Base-by-base conservation (phyloP, 2,113 vertebrate genomes). In the Grus americana region DNA sequence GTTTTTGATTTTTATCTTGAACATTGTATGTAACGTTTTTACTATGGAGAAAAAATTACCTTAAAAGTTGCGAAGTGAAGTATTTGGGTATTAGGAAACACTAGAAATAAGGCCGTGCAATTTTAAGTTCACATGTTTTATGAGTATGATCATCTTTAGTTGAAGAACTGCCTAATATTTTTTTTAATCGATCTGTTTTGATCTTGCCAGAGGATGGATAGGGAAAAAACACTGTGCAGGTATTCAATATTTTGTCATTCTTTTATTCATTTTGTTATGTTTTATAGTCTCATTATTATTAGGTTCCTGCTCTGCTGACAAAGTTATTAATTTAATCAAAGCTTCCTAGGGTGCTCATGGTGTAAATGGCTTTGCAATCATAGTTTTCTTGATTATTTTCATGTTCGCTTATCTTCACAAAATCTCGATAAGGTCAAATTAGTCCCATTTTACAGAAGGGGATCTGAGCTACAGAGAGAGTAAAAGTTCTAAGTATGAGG, bases 1-100 rank as follows among this genome's bases (percentile, higher is more conserved):
- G 0, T 3, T 44, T 95, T 47, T 59, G 5, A 6, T 30, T 47
- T 67, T 82, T 38, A 11, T 44, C 3, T 52, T 36, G 30, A 24
- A 15, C 9, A 2, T 17, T 59, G 52, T n/a, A 5, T 3, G 1
- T 42, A 55, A 23, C 0, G 0, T 11, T 86, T 47, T 36, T 4
- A 2, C 5, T 46, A 3, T 26, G 29, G 34, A 44, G 54, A 57
- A 49, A 84, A 84, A 63, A 40, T 2, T 0, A 19, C 20, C 52
- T 40, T 44, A 24, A 8, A 50, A 46, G 42, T 59, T 81, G 14
- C 10, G 7, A 54, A 78, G 24, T 63, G 20, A 76, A 49, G 38
- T 57, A 42, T 61, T 68, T 55, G 29, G 9, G 11, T 54, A 15
- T 59, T 61, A 57, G 36, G 71, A 78, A 88, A 86, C 55, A 54